Evolutionary conservation across 30 jellyfish, hydroid and myxozoan genomes (phyloP).

Genomic region (Chrysaora quinquecirrha): DNA sequence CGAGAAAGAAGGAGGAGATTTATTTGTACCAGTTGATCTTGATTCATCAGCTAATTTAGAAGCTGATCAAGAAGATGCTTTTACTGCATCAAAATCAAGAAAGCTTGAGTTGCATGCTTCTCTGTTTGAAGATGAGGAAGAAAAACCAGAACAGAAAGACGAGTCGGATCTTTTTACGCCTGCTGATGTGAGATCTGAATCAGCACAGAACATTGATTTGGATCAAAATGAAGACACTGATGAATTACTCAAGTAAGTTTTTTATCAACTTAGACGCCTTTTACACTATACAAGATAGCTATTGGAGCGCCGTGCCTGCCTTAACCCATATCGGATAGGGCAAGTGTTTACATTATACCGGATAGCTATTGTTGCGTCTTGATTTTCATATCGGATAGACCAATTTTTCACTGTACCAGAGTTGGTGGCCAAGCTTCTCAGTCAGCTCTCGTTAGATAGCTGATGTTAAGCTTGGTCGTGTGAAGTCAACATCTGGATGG

Average conservation of each 20-base stretch:
- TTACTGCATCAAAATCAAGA: constrained; percentile 32
- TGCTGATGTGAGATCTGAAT: constrained; percentile 17
- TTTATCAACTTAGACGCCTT: no score
- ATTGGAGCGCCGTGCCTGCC: no score
- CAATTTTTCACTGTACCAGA: no score
- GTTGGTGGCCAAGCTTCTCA: no score
- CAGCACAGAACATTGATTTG: not conserved
- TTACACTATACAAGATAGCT: no score
- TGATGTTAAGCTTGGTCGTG: no score
- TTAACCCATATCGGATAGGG: no score
- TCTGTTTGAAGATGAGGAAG: constrained; percentile 54
- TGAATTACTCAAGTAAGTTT: constrained; percentile 45
- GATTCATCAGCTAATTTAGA: constrained; percentile 27
- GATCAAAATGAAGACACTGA: constrained; percentile 44
- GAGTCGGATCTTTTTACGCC: constrained; percentile 54
- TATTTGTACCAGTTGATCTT: constrained; percentile 48
- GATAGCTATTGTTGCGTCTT: no score
- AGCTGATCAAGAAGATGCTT: constrained; percentile 38
- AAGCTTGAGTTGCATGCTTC: constrained; percentile 62
- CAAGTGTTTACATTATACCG: no score
- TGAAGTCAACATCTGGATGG: no score
- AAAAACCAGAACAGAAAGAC: not conserved
- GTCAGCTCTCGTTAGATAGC: no score
- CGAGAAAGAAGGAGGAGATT: constrained; percentile 20
- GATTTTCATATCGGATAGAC: no score